phyloP scores from a whole-genome alignment of 2,797 vertebrate genomes.

The Sebastes jordani region DNA sequence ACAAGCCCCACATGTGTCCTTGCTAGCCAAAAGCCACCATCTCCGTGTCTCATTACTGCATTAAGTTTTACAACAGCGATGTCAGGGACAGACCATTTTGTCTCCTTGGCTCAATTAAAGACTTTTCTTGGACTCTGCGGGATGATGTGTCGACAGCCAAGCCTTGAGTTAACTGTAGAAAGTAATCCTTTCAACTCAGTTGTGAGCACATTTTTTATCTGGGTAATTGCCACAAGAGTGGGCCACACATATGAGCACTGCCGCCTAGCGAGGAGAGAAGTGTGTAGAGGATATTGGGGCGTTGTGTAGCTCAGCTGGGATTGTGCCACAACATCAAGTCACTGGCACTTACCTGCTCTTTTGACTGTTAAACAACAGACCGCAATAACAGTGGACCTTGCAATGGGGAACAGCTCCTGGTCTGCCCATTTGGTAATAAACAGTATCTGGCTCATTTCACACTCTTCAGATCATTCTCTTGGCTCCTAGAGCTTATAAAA shows the following conservation, averaged over 20 bases:
- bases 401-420: conserved; percentile 25
- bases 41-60: conserved; percentile 3
- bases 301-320: conserved; percentile 23
- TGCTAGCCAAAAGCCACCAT: background rate
- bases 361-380: conserved; percentile 64
- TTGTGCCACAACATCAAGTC: conserved; percentile 33
- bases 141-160: conserved; percentile 22
- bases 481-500: background rate
- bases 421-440: conserved; percentile 33
- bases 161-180: conserved; percentile 19
- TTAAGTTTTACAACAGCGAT: conserved; percentile 23
- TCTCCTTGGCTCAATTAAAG: conserved; percentile 20
- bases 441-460: conserved; percentile 42
- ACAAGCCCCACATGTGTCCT: background rate
- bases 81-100: background rate
- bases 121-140: conserved; percentile 7
- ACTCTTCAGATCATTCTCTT: conserved; percentile 12
- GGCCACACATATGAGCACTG: background rate
- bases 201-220: conserved; percentile 26
- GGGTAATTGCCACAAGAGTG: conserved; percentile 14
- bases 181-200: conserved; percentile 32
- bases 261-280: background rate
- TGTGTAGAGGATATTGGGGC: background rate
- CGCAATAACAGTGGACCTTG: conserved; percentile 43
- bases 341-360: conserved; percentile 62